Conservation (phyloP, 2,888 invertebrate genomes). For the Agrilus biguttatus region DNA sequence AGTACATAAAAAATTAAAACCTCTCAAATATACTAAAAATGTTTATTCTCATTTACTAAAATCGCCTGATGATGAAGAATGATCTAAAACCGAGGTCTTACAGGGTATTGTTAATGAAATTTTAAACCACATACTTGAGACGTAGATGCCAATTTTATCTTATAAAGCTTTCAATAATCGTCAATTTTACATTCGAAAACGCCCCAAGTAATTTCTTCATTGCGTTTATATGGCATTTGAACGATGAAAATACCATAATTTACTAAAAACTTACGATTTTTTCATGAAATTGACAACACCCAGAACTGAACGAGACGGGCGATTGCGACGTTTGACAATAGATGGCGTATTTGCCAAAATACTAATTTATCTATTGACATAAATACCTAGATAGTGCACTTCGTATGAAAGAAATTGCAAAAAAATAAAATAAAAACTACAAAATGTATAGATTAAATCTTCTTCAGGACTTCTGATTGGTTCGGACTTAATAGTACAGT, state of each 20-base stretch:
- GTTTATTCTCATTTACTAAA: too few species aligned
- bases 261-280: slow-evolving; percentile 27
- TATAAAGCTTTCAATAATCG: slow-evolving; percentile 2
- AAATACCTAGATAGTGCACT: too few species aligned
- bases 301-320: slow-evolving; percentile 9
- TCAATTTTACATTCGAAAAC: slow-evolving; percentile 4
- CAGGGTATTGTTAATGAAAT: not conserved
- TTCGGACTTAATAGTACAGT: too few species aligned
- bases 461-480: too few species aligned
- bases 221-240: slow-evolving; percentile 4
- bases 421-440: too few species aligned
- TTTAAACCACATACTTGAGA: slow-evolving; percentile 7
- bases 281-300: slow-evolving; percentile 29
- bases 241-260: slow-evolving; percentile 13
- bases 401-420: too few species aligned
- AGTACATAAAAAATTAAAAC: too few species aligned
- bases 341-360: slow-evolving; percentile 4
- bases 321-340: slow-evolving; percentile 3
- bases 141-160: slow-evolving; percentile 6
- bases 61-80: too few species aligned
- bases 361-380: not conserved
- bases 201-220: slow-evolving; percentile 4
- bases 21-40: too few species aligned
- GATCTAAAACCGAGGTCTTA: too few species aligned
- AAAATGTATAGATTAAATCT: too few species aligned